phyloP scores from a whole-genome alignment of 2,113 vertebrate genomes.

The Pionites leucogaster region DNA sequence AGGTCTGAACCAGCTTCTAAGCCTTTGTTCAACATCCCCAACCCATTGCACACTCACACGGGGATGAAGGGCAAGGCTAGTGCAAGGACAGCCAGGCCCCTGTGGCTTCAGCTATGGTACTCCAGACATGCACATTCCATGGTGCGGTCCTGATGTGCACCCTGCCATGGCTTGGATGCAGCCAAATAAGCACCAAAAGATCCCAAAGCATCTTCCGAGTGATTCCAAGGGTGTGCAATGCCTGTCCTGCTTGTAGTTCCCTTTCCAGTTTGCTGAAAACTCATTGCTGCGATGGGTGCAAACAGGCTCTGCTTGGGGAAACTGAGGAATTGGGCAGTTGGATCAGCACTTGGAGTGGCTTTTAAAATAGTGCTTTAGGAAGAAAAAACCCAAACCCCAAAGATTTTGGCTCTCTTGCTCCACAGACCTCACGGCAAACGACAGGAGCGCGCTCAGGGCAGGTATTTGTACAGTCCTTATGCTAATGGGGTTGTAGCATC shows the following conservation, averaged over 20 bases:
- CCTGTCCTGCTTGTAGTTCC: not conserved
- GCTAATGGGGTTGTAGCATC: not conserved
- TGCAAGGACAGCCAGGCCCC: too few species aligned
- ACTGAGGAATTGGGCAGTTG: not conserved
- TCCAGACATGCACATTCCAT: fast-evolving
- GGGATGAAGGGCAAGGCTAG: not conserved
- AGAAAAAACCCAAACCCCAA: not conserved
- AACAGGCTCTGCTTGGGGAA: not conserved
- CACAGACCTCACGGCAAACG: fast-evolving
- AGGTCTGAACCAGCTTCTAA: not conserved
- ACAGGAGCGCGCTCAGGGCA: not conserved
- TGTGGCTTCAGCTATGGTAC: fast-evolving
- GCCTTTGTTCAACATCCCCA: not conserved
- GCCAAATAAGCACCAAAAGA: not conserved
- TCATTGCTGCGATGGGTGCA: fast-evolving
- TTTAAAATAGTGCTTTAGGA: not conserved
- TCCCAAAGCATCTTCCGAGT: not conserved
- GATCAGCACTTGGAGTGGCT: not conserved
- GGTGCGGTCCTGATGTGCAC: not conserved
- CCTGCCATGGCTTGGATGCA: not conserved
- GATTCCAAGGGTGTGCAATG: not conserved
- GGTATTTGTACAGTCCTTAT: not conserved
- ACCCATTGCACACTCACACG: fast-evolving
- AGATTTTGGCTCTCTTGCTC: not conserved
- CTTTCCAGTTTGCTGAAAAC: not conserved